Base-by-base conservation (phyloP, 2,797 vertebrate genomes). In the Delichon dasypus region DNA sequence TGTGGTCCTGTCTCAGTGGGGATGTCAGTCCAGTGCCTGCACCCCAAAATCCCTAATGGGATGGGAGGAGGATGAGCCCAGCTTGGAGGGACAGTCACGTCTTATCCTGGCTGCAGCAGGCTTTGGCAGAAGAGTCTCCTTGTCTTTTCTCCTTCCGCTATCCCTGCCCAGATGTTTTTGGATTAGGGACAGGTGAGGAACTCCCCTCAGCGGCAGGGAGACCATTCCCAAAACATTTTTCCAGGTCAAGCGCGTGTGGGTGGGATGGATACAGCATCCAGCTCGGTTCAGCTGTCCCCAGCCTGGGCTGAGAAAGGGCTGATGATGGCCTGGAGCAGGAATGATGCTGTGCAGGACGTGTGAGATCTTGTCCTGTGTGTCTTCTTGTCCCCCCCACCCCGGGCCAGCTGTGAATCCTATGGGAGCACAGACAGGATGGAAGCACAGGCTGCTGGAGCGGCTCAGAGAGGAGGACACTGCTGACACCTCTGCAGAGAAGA, bases 201-300 rank as follows among this genome's bases (percentile, higher is more conserved):
- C 72, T 86, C 82, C 55, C 44, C 25, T 75, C 34, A n/a, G 22
- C 2, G 30, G 51, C 74, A 34, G 66, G 16, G 47, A 87, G 9
- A 54, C 23, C 16, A 10, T 93, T 83, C 53, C 93, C 67, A 38
- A 85, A 85, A 12, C 11, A 1, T 50, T 53, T 57, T 94, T 67
- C 88, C 89, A 80, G 79, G 65, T 85, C 61, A 65, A 47, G 67
- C 38, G 3, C 16, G 29, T 2, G 53, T 90, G 91, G 94, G 96
- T 96, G 95, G 92, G 91, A 91, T 79, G 92, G 89, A 68, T 45
- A 10, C 3, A 38, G 60, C 57, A 9, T 82, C 84, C 89, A 53
- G 10, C 62, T 51, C 50, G 6, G 53, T 40, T 87, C 92, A 87
- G 96, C 94, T 76, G 60, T 51, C 70, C 66, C 16, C 5, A 8